Evolutionary conservation across 2,797 vertebrate genomes (phyloP).

Genomic region (Sebastes cheni): DNA sequence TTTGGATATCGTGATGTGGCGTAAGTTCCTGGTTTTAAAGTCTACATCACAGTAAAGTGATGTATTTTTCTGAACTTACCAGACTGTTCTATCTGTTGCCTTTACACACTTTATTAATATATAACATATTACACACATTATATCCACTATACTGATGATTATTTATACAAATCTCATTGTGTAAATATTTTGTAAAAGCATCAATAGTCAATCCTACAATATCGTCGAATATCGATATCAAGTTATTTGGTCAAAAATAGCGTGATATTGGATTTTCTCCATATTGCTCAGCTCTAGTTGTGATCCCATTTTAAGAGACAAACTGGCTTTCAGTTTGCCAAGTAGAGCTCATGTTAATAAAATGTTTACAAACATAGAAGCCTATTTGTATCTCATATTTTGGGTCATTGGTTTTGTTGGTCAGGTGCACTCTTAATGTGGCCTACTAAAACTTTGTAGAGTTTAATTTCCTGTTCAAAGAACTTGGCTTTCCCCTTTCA

Average conservation of each 20-base stretch:
- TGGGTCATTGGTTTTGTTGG: background rate
- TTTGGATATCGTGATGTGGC: no score
- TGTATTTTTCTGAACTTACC: background rate
- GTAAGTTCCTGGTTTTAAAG: no score
- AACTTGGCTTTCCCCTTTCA: constrained; percentile 42
- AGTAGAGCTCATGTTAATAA: background rate
- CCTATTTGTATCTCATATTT: background rate
- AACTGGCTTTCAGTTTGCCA: background rate
- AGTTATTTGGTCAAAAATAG: background rate
- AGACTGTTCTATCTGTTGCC: background rate
- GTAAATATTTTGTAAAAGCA: background rate
- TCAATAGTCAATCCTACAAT: background rate
- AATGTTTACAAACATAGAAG: background rate
- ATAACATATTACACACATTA: background rate
- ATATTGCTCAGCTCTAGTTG: background rate
- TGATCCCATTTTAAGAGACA: background rate
- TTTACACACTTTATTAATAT: background rate
- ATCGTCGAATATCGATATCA: background rate
- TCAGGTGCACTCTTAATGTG: constrained; percentile 1
- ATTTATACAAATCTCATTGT: background rate
- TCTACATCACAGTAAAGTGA: no score
- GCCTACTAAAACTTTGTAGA: constrained; percentile 13
- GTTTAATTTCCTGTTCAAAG: constrained; percentile 55
- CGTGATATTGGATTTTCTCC: background rate
- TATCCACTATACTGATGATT: background rate